Percentiles rank a stretch among this genome's conserved stretches.
phyloP scores from a whole-genome alignment of 2,797 vertebrate genomes.

The Pampus argenteus region DNA sequence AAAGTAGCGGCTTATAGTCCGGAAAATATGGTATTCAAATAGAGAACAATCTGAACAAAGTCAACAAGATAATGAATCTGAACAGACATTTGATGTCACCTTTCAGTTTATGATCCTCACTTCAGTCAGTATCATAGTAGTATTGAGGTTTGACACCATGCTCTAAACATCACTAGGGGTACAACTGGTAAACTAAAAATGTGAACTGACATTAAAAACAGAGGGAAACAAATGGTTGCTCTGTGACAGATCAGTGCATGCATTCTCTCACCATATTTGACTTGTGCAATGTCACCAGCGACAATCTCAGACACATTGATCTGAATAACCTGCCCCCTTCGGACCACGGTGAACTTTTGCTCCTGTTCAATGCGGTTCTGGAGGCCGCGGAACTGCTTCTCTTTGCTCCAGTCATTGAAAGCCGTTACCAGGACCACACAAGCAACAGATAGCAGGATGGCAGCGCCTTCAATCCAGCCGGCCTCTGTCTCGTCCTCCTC shows the following conservation, averaged over 20 bases:
- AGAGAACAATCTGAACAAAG: too few relatives aligned
- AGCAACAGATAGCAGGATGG: slow-evolving; percentile 95
- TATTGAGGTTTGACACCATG: too few relatives aligned
- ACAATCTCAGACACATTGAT: slow-evolving; percentile 94
- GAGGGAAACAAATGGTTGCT: too few relatives aligned
- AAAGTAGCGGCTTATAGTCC: too few relatives aligned
- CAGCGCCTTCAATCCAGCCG: slow-evolving; percentile 97
- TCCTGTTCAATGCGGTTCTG: slow-evolving; percentile 98
- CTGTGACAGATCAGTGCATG: too few relatives aligned
- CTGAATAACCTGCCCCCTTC: slow-evolving; percentile 91
- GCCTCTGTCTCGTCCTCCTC: slow-evolving; percentile 93
- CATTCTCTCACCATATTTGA: slow-evolving; percentile 92
- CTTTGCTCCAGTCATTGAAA: slow-evolving; percentile 99
- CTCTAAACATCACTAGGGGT: too few relatives aligned
- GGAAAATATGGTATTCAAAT: too few relatives aligned
- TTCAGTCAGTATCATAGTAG: too few relatives aligned
- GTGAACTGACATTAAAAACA: background rate
- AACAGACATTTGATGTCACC: too few relatives aligned
- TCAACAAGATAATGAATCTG: too few relatives aligned
- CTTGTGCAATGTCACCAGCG: slow-evolving; percentile 94
- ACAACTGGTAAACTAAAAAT: background rate
- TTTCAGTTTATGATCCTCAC: too few relatives aligned
- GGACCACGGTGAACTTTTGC: slow-evolving; percentile 93
- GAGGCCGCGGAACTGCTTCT: slow-evolving; percentile 97
- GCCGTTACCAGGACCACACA: slow-evolving; percentile 98